Percentiles rank a stretch among this genome's conserved stretches.
phyloP scores from a whole-genome alignment of 2,113 vertebrate species.

The Noturus placidus region DNA sequence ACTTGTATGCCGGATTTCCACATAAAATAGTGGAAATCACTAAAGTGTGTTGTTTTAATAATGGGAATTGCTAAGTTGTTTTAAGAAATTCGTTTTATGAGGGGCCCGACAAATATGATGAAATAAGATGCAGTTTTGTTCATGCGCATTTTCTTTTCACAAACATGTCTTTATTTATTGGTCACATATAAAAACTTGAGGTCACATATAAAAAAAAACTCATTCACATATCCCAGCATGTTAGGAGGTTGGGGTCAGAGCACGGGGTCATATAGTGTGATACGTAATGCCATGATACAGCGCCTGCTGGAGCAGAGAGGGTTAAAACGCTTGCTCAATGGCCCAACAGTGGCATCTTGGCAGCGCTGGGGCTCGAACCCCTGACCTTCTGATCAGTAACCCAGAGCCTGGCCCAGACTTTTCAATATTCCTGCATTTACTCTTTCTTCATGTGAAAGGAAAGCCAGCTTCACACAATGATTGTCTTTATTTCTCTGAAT shows the following conservation, averaged over 20 bases:
- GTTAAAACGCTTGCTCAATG: no score
- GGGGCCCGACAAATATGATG: background rate
- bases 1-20: background rate
- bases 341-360: no score
- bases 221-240: no score
- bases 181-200: no score
- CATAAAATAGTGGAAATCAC: background rate
- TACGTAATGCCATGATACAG: no score
- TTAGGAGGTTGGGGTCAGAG: no score
- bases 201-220: no score
- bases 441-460: background rate
- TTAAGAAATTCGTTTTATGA: background rate
- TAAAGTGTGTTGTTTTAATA: background rate
- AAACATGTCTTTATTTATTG: no score
- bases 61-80: background rate
- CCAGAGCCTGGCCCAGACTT: background rate
- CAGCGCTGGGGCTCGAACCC: no score
- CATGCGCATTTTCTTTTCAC: background rate
- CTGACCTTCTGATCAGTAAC: no score
- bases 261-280: no score
- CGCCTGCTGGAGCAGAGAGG: no score
- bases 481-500: background rate
- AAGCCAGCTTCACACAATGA: background rate
- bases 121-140: background rate
- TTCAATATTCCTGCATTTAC: background rate